These are phyloP conservation scores for Clarias macrocephalus DNA, from an alignment of 2,113 vertebrate genomes.

Conservation along the genomic window DNA sequence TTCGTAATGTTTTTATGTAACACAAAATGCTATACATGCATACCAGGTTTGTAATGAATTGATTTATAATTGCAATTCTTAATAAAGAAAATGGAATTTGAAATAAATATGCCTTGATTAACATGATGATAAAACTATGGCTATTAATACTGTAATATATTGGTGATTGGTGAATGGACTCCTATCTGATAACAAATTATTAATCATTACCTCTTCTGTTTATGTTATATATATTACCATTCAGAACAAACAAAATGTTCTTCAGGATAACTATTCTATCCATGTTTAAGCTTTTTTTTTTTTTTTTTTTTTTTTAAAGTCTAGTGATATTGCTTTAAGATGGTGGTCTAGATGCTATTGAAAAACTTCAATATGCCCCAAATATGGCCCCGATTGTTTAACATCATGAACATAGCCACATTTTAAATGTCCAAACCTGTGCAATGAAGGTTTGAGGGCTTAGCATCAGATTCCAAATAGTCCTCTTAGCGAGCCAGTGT, in stretches of 20 bases:
- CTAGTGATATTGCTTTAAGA: not conserved
- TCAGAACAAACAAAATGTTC: too few relatives aligned
- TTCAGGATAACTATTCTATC: not conserved
- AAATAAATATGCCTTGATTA: not conserved
- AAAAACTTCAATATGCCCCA: not conserved
- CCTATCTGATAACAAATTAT: not conserved
- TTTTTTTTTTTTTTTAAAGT: not conserved
- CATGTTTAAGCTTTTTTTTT: not conserved
- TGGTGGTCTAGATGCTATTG: not conserved
- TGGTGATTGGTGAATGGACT: not conserved
- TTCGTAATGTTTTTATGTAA: not conserved
- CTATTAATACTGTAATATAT: not conserved
- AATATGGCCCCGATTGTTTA: not conserved
- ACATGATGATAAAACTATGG: not conserved
- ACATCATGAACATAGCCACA: too few relatives aligned
- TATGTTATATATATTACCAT: not conserved
- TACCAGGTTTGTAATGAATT: not conserved
- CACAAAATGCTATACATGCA: not conserved
- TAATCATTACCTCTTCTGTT: not conserved
- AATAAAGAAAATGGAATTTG: not conserved
- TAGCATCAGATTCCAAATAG: constrained; percentile 82
- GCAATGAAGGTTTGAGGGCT: constrained; percentile 87
- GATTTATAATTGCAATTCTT: not conserved
- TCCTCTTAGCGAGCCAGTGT: constrained; percentile 82
- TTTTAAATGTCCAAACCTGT: constrained; percentile 72